phyloP scores from a whole-genome alignment of 2,797 vertebrate genomes.

The Gallirallus australis region DNA sequence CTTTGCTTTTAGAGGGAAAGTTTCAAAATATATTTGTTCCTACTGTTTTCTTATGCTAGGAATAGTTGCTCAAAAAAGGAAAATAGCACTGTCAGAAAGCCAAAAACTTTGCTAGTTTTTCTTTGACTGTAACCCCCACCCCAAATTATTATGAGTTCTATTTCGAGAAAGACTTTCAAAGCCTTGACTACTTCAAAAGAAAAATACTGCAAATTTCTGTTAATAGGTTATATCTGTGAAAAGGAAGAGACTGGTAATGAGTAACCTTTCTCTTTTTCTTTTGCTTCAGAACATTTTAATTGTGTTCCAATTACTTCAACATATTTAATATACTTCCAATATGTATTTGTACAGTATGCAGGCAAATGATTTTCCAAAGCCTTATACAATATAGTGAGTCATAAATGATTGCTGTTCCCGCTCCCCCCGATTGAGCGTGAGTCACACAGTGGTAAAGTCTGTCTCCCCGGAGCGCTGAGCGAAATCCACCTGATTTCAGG shows the following conservation, averaged over 20 bases:
- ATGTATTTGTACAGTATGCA: conserved; percentile 59
- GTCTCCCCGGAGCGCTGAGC: neutral
- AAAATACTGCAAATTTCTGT: conserved; percentile 41
- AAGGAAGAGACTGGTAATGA: conserved; percentile 48
- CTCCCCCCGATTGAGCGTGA: neutral
- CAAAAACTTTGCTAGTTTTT: neutral
- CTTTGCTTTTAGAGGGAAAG: neutral
- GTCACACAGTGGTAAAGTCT: conserved; percentile 57
- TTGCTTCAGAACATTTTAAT: conserved; percentile 71
- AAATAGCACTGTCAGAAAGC: neutral
- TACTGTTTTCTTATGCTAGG: neutral
- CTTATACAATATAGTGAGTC: conserved; percentile 69
- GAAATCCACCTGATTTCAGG: conserved; percentile 42
- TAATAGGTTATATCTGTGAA: conserved; percentile 46
- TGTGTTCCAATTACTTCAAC: conserved; percentile 60
- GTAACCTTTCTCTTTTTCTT: conserved; percentile 60
- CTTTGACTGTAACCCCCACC: conserved; percentile 26
- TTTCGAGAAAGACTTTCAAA: conserved; percentile 56
- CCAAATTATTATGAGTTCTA: conserved; percentile 46
- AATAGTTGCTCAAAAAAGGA: neutral
- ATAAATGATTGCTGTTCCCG: conserved; percentile 62
- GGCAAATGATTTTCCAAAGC: conserved; percentile 59
- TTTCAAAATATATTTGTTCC: conserved; percentile 42
- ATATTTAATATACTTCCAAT: conserved; percentile 55
- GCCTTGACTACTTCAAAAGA: conserved; percentile 43